phyloP scores from a whole-genome alignment of 2,888 invertebrate species.

The Polymixis flavicincta region DNA sequence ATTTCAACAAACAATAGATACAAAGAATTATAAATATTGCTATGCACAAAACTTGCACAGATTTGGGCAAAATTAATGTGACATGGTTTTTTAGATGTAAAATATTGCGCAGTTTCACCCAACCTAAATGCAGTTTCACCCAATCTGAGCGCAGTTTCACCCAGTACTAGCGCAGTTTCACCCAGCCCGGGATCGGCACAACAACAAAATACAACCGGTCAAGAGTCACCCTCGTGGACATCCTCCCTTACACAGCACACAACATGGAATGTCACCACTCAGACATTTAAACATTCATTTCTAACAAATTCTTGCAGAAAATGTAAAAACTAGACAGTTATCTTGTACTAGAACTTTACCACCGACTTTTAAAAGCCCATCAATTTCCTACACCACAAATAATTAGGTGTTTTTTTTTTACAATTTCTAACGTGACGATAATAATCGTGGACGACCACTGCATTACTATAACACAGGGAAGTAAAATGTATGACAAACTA shows the following conservation, averaged over 20 bases:
- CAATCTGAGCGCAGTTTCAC: not conserved
- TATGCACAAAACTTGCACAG: not conserved
- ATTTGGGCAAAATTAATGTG: not conserved
- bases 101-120: not conserved
- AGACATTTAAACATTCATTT: slow-evolving; percentile 35
- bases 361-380: not conserved
- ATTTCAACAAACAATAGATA: not conserved
- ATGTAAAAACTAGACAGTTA: slow-evolving; percentile 2
- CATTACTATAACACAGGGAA: not conserved
- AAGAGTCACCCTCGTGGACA: slow-evolving; percentile 21
- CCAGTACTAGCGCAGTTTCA: no score
- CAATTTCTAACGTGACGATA: not conserved
- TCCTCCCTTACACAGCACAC: not conserved
- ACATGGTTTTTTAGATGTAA: no score
- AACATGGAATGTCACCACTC: slow-evolving; percentile 53
- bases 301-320: slow-evolving; percentile 21
- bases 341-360: not conserved
- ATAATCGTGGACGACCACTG: not conserved
- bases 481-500: no score
- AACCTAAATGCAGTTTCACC: not conserved
- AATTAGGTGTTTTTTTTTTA: not conserved
- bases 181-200: slow-evolving; percentile 1
- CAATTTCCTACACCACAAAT: not conserved
- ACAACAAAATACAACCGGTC: slow-evolving; percentile 6
- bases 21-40: not conserved